phyloP scores from a whole-genome alignment of 1,140 invertebrate genomes.

The Stegodyphus dumicola region DNA sequence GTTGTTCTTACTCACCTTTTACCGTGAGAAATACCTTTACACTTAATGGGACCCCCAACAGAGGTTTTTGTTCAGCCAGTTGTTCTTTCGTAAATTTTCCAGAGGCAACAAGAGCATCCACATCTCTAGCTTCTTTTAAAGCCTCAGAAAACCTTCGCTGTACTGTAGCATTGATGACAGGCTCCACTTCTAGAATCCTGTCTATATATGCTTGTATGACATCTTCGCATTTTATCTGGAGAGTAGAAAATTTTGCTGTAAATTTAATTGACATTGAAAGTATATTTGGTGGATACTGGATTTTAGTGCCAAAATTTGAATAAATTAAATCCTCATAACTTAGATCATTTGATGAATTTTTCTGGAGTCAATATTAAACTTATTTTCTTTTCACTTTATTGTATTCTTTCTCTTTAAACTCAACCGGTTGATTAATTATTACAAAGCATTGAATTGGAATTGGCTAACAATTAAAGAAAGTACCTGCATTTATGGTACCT shows the following conservation, averaged over 20 bases:
- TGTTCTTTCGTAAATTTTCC: constrained; percentile 54
- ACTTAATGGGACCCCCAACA: constrained; percentile 64
- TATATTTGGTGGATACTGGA: too few species aligned
- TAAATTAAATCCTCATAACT: too few species aligned
- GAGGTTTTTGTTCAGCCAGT: constrained; percentile 53
- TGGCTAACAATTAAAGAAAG: too few species aligned
- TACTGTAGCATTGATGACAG: constrained; percentile 65
- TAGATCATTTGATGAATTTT: too few species aligned
- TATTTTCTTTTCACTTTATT: too few species aligned
- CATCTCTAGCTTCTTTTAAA: constrained; percentile 63
- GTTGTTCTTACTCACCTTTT: constrained; percentile 46
- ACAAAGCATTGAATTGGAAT: too few species aligned
- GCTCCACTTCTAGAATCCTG: constrained; percentile 65
- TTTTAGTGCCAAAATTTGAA: too few species aligned
- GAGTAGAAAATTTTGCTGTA: neutral
- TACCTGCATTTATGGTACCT: too few species aligned
- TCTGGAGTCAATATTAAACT: too few species aligned
- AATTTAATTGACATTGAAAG: too few species aligned
- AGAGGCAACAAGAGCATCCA: constrained; percentile 64
- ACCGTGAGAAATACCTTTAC: constrained; percentile 62
- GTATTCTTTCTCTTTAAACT: too few species aligned
- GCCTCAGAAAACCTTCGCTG: constrained; percentile 65
- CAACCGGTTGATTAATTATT: too few species aligned
- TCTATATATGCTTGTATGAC: constrained; percentile 65
- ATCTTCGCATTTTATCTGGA: constrained; percentile 61